Evolutionary conservation across 2,113 vertebrate species (phyloP).

Genomic region (Corythornis cristatus): DNA sequence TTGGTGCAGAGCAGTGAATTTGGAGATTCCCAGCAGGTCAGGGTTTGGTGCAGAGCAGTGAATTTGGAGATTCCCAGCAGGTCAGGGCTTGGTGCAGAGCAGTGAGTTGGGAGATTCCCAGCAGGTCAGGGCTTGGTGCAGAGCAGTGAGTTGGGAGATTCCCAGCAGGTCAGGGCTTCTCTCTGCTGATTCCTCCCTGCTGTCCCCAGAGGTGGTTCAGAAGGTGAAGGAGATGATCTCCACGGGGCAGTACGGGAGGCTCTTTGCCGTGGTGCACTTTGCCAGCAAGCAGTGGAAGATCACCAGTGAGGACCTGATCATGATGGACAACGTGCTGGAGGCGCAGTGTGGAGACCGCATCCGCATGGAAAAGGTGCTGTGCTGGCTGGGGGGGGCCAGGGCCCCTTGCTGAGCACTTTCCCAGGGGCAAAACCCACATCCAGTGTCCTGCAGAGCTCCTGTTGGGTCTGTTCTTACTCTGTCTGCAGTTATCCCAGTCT

Average conservation of each 20-base stretch:
- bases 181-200: not conserved
- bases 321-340: conserved; percentile 80
- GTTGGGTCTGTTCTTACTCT: not conserved
- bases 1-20: too few relatives aligned
- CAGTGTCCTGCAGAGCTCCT: accelerated
- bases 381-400: not conserved
- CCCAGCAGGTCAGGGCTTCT: not conserved
- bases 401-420: accelerated
- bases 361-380: conserved; percentile 84
- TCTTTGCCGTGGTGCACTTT: conserved; percentile 88
- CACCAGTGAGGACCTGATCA: conserved; percentile 84
- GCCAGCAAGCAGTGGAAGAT: conserved; percentile 91
- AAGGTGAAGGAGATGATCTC: conserved; percentile 81
- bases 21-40: too few relatives aligned
- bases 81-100: too few relatives aligned
- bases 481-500: too few relatives aligned
- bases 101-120: not conserved
- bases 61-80: too few relatives aligned
- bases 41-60: too few relatives aligned
- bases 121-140: too few relatives aligned
- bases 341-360: conserved; percentile 84
- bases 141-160: too few relatives aligned
- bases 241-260: conserved; percentile 70
- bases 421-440: not conserved
- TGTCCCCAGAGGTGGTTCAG: conserved; percentile 75